Base-by-base conservation (phyloP, 2,888 invertebrate genomes). In the Stratiomys singularior region DNA sequence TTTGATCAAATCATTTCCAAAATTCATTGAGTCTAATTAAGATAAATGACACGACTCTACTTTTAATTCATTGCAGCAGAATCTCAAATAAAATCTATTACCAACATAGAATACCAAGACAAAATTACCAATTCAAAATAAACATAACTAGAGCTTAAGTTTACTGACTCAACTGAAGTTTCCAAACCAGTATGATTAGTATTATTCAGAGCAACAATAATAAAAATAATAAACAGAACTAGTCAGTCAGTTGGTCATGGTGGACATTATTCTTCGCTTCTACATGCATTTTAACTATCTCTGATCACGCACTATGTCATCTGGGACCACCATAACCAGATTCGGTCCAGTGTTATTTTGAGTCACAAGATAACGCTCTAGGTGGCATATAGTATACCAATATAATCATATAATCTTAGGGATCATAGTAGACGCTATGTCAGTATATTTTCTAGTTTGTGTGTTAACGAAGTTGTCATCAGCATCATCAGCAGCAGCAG, bases 281-380 rank as follows among this genome's bases (percentile, higher is more conserved):
- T 63, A 63, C 63, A 63, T 63, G 63, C 18, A 63, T 63, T 63
- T 63, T 63, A n/a, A 37, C 63, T 63, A 27, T 63, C 58, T 58
- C 15, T 27, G 27, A 63, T 63, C 63, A 25, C 27, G 63, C 25
- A 25, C 25, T 63, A 7, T 15, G 15, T 15, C 63, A 25, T 11
- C 58, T 58, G 2, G 1, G 11, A 23, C 1, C 58, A 58, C 11
- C 18, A 11, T 18, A 23, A 63, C 15, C 27, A 15, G 25, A 25
- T 27, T 63, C 63, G 27, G 15, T 63, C 27, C 63, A 27, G 15
- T 7, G 28, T 63, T 27, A 63, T 63, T 63, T 27, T n/a, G 27
- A 11, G 63, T 27, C 63, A 63, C n/a, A 25, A 63, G 5, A 63
- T 18, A 60, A 25, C 60, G 27, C 63, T 63, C 63, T 63, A 63